These are phyloP conservation scores for Lissonota sp. DNA, from an alignment of 2,888 invertebrate genomes.

Conservation along the genomic window DNA sequence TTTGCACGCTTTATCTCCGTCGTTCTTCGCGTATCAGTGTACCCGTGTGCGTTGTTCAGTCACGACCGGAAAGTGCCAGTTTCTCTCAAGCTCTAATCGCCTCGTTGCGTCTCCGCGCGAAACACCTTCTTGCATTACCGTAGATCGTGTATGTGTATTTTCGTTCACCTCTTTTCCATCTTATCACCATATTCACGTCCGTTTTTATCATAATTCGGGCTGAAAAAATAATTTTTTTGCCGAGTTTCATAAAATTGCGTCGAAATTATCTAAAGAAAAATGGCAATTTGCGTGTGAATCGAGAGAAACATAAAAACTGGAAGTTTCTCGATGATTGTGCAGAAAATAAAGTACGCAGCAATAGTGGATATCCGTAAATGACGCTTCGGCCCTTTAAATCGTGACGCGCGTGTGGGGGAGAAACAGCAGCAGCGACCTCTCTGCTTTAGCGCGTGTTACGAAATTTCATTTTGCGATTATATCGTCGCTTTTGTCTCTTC, in stretches of 20 bases:
- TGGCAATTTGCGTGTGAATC: no score
- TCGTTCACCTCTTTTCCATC: not conserved
- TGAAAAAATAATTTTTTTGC: no score
- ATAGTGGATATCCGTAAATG: constrained; percentile 32
- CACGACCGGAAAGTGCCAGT: constrained; percentile 82
- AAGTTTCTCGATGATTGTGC: not conserved
- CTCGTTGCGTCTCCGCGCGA: constrained; percentile 72
- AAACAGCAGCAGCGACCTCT: constrained; percentile 9
- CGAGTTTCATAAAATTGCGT: no score
- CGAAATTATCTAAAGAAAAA: no score
- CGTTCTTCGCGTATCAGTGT: constrained; percentile 66
- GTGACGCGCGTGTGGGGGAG: not conserved
- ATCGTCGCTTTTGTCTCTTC: not conserved
- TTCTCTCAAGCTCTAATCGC: constrained; percentile 80
- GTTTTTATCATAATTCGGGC: no score
- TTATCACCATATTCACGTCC: not conserved
- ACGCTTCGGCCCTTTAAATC: constrained; percentile 53
- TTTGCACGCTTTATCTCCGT: constrained; percentile 63
- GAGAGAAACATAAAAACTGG: no score
- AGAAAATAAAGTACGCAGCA: not conserved
- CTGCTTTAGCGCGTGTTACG: constrained; percentile 12
- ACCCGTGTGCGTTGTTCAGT: constrained; percentile 70
- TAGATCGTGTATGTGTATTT: no score
- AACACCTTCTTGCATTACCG: constrained; percentile 49
- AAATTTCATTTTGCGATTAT: constrained; percentile 1